These are phyloP conservation scores for Mungos mungo DNA, from an alignment of 2,113 vertebrate species.

Conservation along the genomic window DNA sequence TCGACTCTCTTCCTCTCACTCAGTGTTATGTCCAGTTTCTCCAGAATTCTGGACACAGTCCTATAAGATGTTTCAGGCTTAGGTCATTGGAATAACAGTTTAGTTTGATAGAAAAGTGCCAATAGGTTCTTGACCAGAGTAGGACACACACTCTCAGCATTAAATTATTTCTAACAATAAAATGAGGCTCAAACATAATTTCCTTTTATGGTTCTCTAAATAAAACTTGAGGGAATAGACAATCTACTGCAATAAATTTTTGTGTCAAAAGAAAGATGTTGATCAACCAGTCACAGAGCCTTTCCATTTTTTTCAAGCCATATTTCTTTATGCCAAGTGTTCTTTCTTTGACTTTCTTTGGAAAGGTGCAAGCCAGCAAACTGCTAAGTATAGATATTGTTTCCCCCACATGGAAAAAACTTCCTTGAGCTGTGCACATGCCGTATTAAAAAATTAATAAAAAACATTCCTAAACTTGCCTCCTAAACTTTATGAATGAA, in stretches of 20 bases:
- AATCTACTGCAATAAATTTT: constrained; percentile 37
- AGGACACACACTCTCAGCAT: not conserved
- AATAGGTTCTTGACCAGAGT: not conserved
- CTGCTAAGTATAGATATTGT: not conserved
- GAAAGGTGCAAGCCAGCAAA: constrained; percentile 21
- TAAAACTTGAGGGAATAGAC: constrained; percentile 53
- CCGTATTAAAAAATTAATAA: not conserved
- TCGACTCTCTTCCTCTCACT: not conserved
- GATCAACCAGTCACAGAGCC: not conserved
- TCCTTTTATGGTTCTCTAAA: constrained; percentile 37
- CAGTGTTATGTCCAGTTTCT: not conserved
- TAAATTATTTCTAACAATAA: constrained; percentile 2
- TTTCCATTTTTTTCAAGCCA: constrained; percentile 35
- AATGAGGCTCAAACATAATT: constrained; percentile 23
- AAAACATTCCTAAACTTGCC: not conserved
- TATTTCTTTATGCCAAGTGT: constrained; percentile 32
- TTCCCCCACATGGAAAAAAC: constrained; percentile 7
- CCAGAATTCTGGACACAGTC: not conserved
- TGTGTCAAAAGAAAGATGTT: constrained; percentile 58
- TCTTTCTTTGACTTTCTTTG: constrained; percentile 55
- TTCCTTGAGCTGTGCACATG: not conserved
- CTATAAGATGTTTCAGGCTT: not conserved
- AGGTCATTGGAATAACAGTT: not conserved
- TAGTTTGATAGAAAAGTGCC: not conserved
- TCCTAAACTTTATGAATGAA: constrained; percentile 62